phyloP scores from a whole-genome alignment of 2,888 invertebrate species.

The Acronicta psi region DNA sequence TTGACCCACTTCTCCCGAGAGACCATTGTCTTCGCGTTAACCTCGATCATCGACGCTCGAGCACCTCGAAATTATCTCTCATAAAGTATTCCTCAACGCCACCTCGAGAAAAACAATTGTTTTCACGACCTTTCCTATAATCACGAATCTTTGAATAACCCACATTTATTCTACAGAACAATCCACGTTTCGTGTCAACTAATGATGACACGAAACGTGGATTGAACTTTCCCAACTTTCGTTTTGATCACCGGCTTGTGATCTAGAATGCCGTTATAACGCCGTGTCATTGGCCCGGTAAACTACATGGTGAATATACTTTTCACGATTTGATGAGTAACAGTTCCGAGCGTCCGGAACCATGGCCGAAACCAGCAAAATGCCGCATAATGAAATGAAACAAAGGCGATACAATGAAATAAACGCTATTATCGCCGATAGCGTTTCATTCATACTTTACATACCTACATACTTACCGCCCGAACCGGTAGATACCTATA shows the following conservation, averaged over 20 bases:
- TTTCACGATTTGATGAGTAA: constrained; percentile 68
- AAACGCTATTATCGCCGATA: no score
- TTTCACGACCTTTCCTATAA: constrained; percentile 56
- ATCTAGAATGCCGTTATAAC: constrained; percentile 78
- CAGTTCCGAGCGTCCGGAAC: constrained; percentile 54
- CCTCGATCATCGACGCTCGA: constrained; percentile 74
- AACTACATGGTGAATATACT: constrained; percentile 72
- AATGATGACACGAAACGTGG: no score
- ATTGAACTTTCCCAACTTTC: constrained; percentile 86
- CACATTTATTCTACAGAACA: constrained; percentile 46
- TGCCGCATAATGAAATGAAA: constrained; percentile 22
- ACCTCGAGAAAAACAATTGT: constrained; percentile 58
- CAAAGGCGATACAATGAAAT: no score
- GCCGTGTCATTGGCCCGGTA: constrained; percentile 74
- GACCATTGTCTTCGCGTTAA: constrained; percentile 79
- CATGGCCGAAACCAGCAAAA: constrained; percentile 23
- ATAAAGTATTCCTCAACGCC: constrained; percentile 59
- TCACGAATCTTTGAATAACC: constrained; percentile 36
- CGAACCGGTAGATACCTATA: no score
- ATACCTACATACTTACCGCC: no score
- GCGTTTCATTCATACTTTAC: neutral
- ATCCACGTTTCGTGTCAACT: constrained; percentile 69
- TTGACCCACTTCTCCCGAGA: constrained; percentile 83
- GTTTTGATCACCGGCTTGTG: constrained; percentile 75
- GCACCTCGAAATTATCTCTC: constrained; percentile 66